Base-by-base conservation (phyloP, 2,113 vertebrate genomes). In the Mugil cephalus region DNA sequence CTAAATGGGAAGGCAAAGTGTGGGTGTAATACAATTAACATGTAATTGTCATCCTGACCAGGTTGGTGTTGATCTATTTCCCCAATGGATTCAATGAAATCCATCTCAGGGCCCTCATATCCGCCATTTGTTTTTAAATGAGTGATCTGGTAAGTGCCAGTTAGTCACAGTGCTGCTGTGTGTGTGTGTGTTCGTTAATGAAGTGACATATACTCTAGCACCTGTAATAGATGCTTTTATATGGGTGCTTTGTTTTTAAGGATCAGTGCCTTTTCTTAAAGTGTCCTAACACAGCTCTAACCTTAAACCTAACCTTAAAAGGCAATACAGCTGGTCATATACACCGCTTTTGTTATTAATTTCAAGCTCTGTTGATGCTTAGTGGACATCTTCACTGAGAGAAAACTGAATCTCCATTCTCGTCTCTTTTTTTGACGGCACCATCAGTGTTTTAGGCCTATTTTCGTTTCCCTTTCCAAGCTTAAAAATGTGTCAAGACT, bases 1-100 rank as follows among this genome's bases (percentile, higher is more conserved):
- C 87, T 90, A 87, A 90, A 92, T 87, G 79, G 80, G 84, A 89
- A 91, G 80, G 91, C 88, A 93, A 91, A 77, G 77, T 84, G 91
- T 89, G 87, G 88, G 89, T 82, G 89, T 91, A 88, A 92, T 88
- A 85, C 85, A 90, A 93, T 94, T 93, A 93, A 86, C 77, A 78
- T 56, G 77, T 87, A 89, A 92, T 91, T 91, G 87, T 87, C 87
- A 87, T 85, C 80, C 68, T 80, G 83, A 88, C 84, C 88, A 87
- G 87, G 81, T 75, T 88, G 85, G 66, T 52, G 79, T 69, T 79
- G 83, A 87, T 87, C 80, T 69, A 35, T 53, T 75, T 75, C 62
- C 79, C 72, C 64, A 8, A 42, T 62, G 74, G 80, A 89, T n/a
- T 63, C 65, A 69, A 62, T 74, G 54, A 69, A 83, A 69, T 68